Evolutionary conservation across 1,140 invertebrate species (phyloP), one percentile per base, ranked within the genome.

Genomic region (Pissodes strobi): DNA sequence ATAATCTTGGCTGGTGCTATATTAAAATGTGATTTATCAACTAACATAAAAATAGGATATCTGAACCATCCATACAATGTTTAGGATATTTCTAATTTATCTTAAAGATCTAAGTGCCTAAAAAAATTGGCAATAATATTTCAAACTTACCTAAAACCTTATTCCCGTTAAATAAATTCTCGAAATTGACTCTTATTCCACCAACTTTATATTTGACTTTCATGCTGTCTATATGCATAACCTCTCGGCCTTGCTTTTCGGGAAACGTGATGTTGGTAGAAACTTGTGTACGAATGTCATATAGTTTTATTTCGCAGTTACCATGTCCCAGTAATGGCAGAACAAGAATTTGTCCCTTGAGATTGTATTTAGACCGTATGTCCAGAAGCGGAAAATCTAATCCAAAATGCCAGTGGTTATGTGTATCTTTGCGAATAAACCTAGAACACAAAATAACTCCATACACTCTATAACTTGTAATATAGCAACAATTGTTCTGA

Each of bases 141-240:
- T n/a, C n/a, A n/a, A 19, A 49, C 67, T 70, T 70, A 79, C 78
- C 83, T 49, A 85, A 70, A 15, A 79, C 70, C 67, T 82, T 81
- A 51, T 88, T 86, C 17, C 86, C 86, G 17, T 83, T 82, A 46
- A 88, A 88, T 1, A 88, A 77, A 76, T 88, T 88, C 0, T 86
- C 80, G 0, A 86, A 72, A 41, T 84, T 79, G n/a, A 83, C 79
- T 18, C 80, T 78, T 78, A 84, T 82, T 4, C 73, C 74, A 15
- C 79, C 75, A 41, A 85, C 77, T 39, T 75, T 79, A 61, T 85
- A 85, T n/a, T 79, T 78, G 1, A 85, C 82, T 51, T 79, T 81
- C 83, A 85, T 85, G 19, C 78, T 73, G 37, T 79, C 78, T 9
- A 83, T 78, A 23, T 78, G 69, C 17, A 84, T 74, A 15, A 83